Base-by-base conservation (phyloP, 2,113 vertebrate species). In the Platichthys stellatus region DNA sequence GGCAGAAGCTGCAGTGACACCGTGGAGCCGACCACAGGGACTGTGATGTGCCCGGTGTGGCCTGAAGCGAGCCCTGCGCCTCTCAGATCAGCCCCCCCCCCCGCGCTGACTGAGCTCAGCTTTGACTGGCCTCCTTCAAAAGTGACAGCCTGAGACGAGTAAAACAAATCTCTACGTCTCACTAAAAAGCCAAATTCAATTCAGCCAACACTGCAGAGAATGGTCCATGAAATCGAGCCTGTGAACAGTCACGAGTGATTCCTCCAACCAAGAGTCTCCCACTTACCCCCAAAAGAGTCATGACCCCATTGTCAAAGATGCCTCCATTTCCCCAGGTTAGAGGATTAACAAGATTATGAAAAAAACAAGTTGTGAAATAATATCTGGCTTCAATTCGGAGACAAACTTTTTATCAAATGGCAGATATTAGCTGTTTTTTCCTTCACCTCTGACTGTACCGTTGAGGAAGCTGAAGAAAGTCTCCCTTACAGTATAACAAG, bases 1-100 rank as follows among this genome's bases (percentile, higher is more conserved):
- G 93, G 91, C 90, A 92, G 79, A 86, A 83, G 84, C 18, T n/a
- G 83, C 60, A 90, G 74, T 87, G 92, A 94, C 92, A 92, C 76
- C 92, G 88, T 81, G 82, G 82, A 93, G 91, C 87, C 84, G 92
- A 92, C 92, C 92, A 72, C 78, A 75, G 90, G 88, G 92, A 93
- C 90, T 86, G 80, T 86, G 87, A 89, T 91, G 93, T 87, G 88
- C 90, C 85, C 69, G 88, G 77, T 88, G 77, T 88, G 82, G 77
- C 88, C 89, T 80, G 72, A 51, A 87, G 86, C 74, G 3, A 87
- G 77, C 86, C 80, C 82, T 72, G 72, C 64, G 71, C 81, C 78
- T 83, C 86, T 89, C 85, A 86, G 79, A 89, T 92, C 88, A 85
- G 74, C 76, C 69, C 61, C 9, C 63, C 26, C 72, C 61, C 9